Base-by-base conservation (phyloP, 2,797 vertebrate species). In the Podarcis lilfordi region DNA sequence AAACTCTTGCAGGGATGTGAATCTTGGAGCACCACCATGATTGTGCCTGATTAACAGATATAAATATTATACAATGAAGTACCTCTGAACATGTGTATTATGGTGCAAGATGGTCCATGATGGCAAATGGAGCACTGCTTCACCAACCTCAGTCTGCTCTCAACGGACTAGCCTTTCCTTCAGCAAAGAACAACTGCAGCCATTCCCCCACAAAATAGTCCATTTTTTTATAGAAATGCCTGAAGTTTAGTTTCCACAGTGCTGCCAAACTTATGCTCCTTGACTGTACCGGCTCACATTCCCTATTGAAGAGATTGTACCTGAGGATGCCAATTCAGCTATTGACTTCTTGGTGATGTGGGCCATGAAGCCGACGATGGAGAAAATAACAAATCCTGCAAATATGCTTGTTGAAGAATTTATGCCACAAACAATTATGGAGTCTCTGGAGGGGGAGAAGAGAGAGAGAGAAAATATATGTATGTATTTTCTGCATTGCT, bases 361-460 rank as follows among this genome's bases (percentile, higher is more conserved):
- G 0, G 98, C 98, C 98, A 99, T 99, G 95, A 99, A 99, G 83
- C 98, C 98, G 23, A 99, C 98, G 4, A 99, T 98, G 89, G 98
- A 98, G 95, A 99, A 99, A 95, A 99, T 98, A 94, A 99, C 98
- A 3, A 98, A 96, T 45, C 98, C 98, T 0, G 98, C 98, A 91
- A 98, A 99, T 95, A 98, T 93, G 92, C 98, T 98, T 75, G 98
- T 98, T 93, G 95, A 98, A 89, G 98, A 98, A 95, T 98, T 99
- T 94, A 98, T 98, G 89, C 96, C 97, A 87, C 98, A 99, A 32
- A 99, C 98, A 8, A 98, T 98, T 87, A 99, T 96, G 89, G 98
- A 98, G 94, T 99, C 98, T 96, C 98, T 98, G 92, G 25, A 92
- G 93, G 75, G 13, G 50, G 50, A 55, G 50, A 55, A 15, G 50